Evolutionary conservation across 2,797 vertebrate genomes (phyloP).

Genomic region (Cirrhinus molitorella): DNA sequence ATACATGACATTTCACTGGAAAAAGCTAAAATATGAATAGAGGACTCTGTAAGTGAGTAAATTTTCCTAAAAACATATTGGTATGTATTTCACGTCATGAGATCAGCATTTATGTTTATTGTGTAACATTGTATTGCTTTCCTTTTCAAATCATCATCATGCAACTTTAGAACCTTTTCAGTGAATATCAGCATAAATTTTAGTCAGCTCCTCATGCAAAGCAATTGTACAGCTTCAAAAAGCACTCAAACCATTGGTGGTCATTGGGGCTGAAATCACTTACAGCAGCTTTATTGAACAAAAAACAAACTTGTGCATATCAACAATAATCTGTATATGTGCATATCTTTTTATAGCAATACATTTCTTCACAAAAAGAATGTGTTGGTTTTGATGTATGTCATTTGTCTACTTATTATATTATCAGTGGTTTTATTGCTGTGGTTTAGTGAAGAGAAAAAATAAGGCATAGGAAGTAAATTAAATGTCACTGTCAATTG

Average conservation of each 20-base stretch:
- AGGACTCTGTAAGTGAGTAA: too few species aligned
- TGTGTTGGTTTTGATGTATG: not conserved
- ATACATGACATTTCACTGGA: too few species aligned
- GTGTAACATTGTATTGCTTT: too few species aligned
- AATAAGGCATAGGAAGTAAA: slow-evolving; percentile 45
- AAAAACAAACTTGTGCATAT: not conserved
- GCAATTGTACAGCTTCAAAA: not conserved
- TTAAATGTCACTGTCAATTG: slow-evolving; percentile 54
- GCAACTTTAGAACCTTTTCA: not conserved
- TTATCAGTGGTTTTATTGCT: slow-evolving; percentile 32
- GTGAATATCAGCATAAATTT: not conserved
- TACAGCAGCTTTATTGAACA: not conserved
- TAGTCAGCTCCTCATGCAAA: not conserved
- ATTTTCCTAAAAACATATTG: too few species aligned
- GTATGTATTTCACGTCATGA: too few species aligned
- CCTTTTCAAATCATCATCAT: too few species aligned
- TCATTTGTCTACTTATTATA: slow-evolving; percentile 31
- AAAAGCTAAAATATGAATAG: too few species aligned
- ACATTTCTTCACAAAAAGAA: not conserved
- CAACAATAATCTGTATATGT: not conserved
- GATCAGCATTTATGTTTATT: too few species aligned
- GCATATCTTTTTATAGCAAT: not conserved
- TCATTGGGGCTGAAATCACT: not conserved
- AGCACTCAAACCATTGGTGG: not conserved
- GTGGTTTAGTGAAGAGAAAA: slow-evolving; percentile 21